phyloP scores from a whole-genome alignment of 1,140 invertebrate genomes.

The Marisa cornuarietis region DNA sequence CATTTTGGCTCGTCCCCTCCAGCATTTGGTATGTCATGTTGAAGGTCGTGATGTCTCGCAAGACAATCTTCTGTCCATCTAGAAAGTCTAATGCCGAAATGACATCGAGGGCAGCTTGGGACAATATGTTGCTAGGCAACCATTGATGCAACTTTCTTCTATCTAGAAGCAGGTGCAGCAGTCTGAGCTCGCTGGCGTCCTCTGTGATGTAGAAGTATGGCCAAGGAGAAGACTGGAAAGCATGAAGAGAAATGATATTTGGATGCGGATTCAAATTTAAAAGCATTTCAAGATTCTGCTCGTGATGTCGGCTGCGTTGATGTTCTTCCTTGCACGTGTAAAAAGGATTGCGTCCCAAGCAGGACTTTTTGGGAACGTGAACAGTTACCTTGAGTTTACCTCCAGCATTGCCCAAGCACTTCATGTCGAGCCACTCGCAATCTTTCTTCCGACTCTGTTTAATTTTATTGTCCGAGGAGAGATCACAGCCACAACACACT shows the following conservation, averaged over 20 bases:
- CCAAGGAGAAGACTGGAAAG: not conserved
- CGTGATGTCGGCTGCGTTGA: not conserved
- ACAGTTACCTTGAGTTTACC: not conserved
- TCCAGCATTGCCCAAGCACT: not conserved
- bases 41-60: constrained; percentile 12
- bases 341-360: not conserved
- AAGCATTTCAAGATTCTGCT: not conserved
- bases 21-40: not conserved
- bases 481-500: not conserved
- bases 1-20: not conserved
- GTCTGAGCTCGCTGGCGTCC: not conserved
- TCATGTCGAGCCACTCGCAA: not conserved
- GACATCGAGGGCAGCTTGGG: not conserved
- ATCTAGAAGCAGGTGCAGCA: not conserved
- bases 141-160: not conserved
- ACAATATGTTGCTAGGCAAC: not conserved
- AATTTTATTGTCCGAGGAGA: no score
- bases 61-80: not conserved
- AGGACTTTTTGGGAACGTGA: not conserved
- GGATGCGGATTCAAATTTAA: not conserved
- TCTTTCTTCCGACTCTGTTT: not conserved
- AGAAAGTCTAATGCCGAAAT: not conserved
- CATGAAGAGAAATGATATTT: not conserved
- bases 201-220: constrained; percentile 10
- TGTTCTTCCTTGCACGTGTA: not conserved